Evolutionary conservation across 2,888 invertebrate species (phyloP).

Genomic region (Priapulus caudatus): DNA sequence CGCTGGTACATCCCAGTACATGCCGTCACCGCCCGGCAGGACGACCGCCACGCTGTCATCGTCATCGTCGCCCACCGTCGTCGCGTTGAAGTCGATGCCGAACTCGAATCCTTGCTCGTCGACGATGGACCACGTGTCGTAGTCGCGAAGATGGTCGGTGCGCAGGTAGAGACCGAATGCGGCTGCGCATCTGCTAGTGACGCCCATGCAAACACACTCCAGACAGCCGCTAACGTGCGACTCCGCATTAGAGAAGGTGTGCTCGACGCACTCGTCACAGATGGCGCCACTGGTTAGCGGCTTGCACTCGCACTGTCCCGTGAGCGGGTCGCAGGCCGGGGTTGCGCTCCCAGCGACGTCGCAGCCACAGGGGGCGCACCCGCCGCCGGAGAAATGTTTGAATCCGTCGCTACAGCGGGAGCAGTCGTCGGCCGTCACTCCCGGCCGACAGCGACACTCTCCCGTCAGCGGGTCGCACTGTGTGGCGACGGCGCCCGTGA

Average conservation of each 20-base stretch:
- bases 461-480: not conserved
- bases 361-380: slow-evolving; percentile 60
- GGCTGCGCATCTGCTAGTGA: not conserved
- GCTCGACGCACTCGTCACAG: slow-evolving; percentile 36
- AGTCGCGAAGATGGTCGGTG: not conserved
- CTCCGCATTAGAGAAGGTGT: slow-evolving; percentile 12
- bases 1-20: not conserved
- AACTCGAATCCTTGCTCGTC: slow-evolving; percentile 1
- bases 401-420: not conserved
- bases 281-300: slow-evolving; percentile 37
- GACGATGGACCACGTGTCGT: not conserved
- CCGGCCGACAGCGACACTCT: not conserved
- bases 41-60: not conserved
- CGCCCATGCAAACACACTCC: slow-evolving; percentile 3
- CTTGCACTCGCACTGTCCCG: slow-evolving; percentile 40
- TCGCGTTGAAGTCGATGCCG: not conserved
- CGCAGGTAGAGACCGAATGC: not conserved
- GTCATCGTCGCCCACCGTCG: not conserved
- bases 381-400: slow-evolving; percentile 29
- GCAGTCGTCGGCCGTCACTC: not conserved
- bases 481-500: not conserved
- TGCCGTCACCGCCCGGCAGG: not conserved
- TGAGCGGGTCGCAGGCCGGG: slow-evolving; percentile 33
- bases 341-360: slow-evolving; percentile 31
- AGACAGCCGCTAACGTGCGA: not conserved